These are phyloP conservation scores for Anisognathus igniventris DNA, from an alignment of 2,797 vertebrate species.

Conservation along the genomic window DNA sequence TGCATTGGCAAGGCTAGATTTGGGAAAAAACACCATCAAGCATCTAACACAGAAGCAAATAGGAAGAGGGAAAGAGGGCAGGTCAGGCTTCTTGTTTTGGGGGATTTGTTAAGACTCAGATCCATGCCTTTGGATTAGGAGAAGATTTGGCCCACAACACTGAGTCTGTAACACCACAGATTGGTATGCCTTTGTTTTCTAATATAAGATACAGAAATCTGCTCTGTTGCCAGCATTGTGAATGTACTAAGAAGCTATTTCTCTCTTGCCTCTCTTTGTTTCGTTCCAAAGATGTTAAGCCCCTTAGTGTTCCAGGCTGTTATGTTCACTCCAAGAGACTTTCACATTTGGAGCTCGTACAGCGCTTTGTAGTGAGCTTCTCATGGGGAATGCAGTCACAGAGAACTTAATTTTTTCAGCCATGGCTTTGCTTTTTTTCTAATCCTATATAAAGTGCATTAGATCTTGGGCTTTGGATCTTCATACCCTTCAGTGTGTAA, in stretches of 20 bases:
- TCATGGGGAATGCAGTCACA: background rate
- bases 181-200: background rate
- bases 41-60: background rate
- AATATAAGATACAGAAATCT: background rate
- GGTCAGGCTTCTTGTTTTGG: background rate
- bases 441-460: conserved; percentile 5
- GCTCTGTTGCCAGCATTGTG: background rate
- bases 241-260: background rate
- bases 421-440: conserved; percentile 15
- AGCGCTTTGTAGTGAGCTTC: background rate
- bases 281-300: background rate
- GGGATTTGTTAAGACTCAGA: background rate
- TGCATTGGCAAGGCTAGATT: background rate
- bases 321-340: background rate
- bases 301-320: background rate
- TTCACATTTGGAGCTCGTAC: background rate
- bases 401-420: background rate
- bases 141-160: background rate
- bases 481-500: background rate
- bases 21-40: background rate
- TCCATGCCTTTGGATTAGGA: background rate
- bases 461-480: conserved; percentile 13
- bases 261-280: background rate
- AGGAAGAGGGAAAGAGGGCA: background rate
- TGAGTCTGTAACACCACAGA: background rate